These are phyloP conservation scores for Pseudomyrmex flavicornis DNA, from an alignment of 1,140 invertebrate species.

Conservation along the genomic window DNA sequence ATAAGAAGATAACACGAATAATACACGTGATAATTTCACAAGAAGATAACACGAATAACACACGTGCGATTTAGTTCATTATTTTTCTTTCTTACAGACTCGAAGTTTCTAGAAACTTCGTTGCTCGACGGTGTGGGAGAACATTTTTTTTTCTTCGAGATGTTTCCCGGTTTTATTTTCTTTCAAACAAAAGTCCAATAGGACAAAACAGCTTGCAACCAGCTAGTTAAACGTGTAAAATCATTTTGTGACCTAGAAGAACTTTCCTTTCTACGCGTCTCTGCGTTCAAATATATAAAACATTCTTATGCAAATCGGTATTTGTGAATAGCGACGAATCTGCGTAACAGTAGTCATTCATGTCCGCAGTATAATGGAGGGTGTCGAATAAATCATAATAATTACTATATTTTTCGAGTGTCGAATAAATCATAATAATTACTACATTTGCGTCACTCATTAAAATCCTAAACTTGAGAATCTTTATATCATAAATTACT, in stretches of 20 bases:
- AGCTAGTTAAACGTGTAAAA: not conserved
- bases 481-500: no score
- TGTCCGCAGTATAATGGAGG: slow-evolving; percentile 24
- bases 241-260: not conserved
- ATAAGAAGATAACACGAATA: not conserved
- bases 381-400: not conserved
- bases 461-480: no score
- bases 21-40: not conserved
- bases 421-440: not conserved
- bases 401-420: not conserved
- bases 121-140: no score
- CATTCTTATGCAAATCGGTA: slow-evolving; percentile 40
- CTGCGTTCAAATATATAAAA: not conserved
- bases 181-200: not conserved
- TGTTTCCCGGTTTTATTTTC: not conserved
- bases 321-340: slow-evolving; percentile 12
- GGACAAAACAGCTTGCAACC: not conserved
- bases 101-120: not conserved
- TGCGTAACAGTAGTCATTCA: slow-evolving; percentile 32
- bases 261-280: slow-evolving; percentile 21
- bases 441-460: no score
- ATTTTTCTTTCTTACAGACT: not conserved
- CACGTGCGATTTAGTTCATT: not conserved
- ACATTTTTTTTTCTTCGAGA: no score
- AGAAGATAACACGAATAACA: not conserved